phyloP scores from a whole-genome alignment of 2,888 invertebrate genomes.

The Cantharis rustica region DNA sequence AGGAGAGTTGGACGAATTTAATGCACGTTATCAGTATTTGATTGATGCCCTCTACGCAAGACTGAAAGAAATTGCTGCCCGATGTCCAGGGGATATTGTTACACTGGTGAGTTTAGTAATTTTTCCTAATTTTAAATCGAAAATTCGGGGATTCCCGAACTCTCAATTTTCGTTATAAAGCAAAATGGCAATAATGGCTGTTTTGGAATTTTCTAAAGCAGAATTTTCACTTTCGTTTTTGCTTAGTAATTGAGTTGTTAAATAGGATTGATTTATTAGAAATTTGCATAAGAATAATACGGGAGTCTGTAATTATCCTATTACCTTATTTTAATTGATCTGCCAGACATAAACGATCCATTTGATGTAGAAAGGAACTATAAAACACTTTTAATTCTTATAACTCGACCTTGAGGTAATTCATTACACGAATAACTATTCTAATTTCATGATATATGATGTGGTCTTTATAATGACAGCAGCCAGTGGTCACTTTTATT shows the following conservation, averaged over 20 bases:
- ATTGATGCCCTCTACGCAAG: slow-evolving; percentile 72
- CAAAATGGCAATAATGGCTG: no score
- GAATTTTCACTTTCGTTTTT: not conserved
- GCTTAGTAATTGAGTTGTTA: not conserved
- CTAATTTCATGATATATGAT: not conserved
- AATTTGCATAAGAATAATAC: not conserved
- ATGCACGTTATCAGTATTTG: slow-evolving; percentile 76
- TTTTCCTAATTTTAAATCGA: not conserved
- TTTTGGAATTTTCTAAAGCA: not conserved
- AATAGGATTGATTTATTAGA: not conserved
- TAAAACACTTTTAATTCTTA: not conserved
- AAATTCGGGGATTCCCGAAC: not conserved
- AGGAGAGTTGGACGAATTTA: slow-evolving; percentile 79
- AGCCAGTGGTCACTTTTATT: not conserved
- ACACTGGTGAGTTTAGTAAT: slow-evolving; percentile 69
- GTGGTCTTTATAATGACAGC: not conserved
- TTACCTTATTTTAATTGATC: not conserved
- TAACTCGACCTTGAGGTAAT: not conserved
- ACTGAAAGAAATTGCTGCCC: slow-evolving; percentile 68
- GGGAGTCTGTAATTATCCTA: not conserved
- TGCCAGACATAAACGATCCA: not conserved
- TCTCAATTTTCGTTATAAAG: not conserved
- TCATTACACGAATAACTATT: not conserved
- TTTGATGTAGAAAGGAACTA: not conserved
- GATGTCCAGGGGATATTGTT: slow-evolving; percentile 74